Evolutionary conservation across 2,888 invertebrate genomes (phyloP), one percentile per base, ranked within the genome.

Genomic region (Drosophila atripex): DNA sequence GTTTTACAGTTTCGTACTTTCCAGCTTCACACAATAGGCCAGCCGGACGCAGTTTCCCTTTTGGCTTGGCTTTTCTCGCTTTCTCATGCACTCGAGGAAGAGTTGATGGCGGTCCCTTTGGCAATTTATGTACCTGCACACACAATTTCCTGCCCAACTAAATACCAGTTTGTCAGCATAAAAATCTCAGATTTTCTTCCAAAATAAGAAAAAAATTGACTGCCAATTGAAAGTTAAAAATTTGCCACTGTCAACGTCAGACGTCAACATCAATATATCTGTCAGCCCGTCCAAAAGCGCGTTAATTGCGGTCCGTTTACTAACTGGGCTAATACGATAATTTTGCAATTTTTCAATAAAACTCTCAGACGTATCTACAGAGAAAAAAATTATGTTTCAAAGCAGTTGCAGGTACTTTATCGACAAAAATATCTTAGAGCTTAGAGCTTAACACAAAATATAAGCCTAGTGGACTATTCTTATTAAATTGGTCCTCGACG

Each of bases 291-390:
- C 77, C 63, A 64, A 72, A 77, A 69, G 71, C 71, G 74, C 79
- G 77, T 76, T 77, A 77, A 77, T 77, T 77, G 66, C 68, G 8
- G 47, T 58, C 58, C 57, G 58, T 64, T 70, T 65, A 61, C 75
- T 57, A 80, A 73, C 69, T 71, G 75, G 73, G 77, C 75, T 78
- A 80, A 82, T 78, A 76, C 76, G 76, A 61, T 76, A 76, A 78
- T 86, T 84, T 82, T 77, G 86, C 84, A 86, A 86, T 74, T 72
- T 75, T 68, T 46, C 65, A 76, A 77, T 73, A 76, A 63, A 68
- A 75, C 60, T 54, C 71, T 54, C 41, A 41, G 41, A 14, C 35
- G 39, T 18, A 41, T 18, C 16, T 23, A 45, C 54, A 54, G 23
- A 14, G 14, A 2, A 11, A 54, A 32, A 32, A 45, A 54, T 9